Conservation (phyloP, 2,888 invertebrate species). For the Mesorhabditis belari region DNA sequence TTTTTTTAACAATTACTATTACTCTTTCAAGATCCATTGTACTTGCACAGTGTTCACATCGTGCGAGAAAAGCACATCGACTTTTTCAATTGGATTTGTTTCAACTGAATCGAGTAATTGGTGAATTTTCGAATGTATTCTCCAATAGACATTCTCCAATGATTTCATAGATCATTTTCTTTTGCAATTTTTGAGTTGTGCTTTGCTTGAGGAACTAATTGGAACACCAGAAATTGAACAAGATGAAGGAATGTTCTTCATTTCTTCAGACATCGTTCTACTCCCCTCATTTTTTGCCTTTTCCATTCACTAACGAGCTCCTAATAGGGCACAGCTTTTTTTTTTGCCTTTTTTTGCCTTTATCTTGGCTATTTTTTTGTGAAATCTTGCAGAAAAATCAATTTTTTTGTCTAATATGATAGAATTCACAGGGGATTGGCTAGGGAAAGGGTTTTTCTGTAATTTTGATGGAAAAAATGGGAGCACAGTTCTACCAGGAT, state of each 20-base stretch:
- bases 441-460: too few species aligned
- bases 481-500: too few species aligned
- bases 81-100: slow-evolving; percentile 45
- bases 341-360: background rate
- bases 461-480: too few species aligned
- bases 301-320: background rate
- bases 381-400: background rate
- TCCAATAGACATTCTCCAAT: too few species aligned
- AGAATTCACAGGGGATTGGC: too few species aligned
- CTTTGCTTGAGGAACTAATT: too few species aligned
- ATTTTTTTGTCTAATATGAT: too few species aligned
- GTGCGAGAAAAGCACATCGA: slow-evolving; percentile 51
- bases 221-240: too few species aligned
- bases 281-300: background rate
- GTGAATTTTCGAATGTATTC: too few species aligned
- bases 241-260: too few species aligned
- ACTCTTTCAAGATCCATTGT: slow-evolving; percentile 51
- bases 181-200: background rate
- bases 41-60: slow-evolving; percentile 46
- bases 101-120: too few species aligned
- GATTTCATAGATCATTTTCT: background rate
- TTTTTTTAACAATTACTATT: background rate
- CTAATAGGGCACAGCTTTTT: background rate
- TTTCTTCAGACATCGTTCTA: background rate
- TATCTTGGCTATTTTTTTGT: background rate